Conservation (phyloP, 2,888 invertebrate genomes). For the Melipona bicolor region DNA sequence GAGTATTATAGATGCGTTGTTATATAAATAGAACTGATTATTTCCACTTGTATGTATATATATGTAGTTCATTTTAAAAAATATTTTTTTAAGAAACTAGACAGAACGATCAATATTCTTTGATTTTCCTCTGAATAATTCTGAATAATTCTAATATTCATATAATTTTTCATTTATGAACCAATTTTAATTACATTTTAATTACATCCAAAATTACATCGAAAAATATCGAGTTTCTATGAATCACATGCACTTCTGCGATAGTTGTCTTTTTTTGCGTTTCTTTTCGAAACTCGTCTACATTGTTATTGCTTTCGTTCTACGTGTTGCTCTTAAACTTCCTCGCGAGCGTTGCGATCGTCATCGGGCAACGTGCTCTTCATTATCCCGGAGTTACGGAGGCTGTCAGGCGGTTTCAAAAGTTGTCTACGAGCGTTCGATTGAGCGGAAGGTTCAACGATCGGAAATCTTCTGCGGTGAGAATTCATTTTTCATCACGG, state of each 20-base stretch:
- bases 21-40: too few species aligned
- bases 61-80: too few species aligned
- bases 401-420: background rate
- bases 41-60: too few species aligned
- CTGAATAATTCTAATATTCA: too few species aligned
- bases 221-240: background rate
- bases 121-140: too few species aligned
- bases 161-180: background rate
- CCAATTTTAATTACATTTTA: background rate
- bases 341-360: background rate
- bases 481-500: slow-evolving; percentile 19
- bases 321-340: background rate
- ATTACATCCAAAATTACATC: background rate
- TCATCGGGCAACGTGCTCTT: background rate
- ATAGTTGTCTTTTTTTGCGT: background rate
- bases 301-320: background rate
- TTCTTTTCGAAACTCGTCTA: background rate
- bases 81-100: too few species aligned
- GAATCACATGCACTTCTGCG: too few species aligned
- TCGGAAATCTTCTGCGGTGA: slow-evolving; percentile 14
- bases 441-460: slow-evolving; percentile 2
- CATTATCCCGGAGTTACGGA: background rate
- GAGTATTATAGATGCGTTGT: too few species aligned
- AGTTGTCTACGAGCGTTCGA: background rate
- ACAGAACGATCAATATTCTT: too few species aligned